Percentiles rank a stretch among this genome's conserved stretches.
Evolutionary conservation across 2,797 vertebrate genomes (phyloP).

Genomic region (Paratrypauchen microcephalus): DNA sequence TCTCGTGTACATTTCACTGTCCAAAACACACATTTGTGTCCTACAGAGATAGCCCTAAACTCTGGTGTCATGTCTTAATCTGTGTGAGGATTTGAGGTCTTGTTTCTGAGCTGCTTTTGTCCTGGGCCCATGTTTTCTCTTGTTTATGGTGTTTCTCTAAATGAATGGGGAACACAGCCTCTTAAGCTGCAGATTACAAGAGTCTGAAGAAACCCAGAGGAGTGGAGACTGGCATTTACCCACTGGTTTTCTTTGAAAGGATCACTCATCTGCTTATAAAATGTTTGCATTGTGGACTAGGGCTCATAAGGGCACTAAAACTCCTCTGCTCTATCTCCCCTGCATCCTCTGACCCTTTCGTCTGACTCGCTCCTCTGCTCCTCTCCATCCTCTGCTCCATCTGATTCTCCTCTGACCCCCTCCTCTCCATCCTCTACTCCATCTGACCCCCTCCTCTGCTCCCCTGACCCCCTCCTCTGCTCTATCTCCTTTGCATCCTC

Average conservation of each 20-base stretch:
- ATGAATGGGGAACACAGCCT: constrained; percentile 16
- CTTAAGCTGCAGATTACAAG: constrained; percentile 53
- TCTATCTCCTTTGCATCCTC: no score
- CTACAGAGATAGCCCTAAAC: constrained; percentile 47
- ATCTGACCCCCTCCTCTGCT: no score
- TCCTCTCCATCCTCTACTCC: no score
- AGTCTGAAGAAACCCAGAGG: constrained; percentile 41
- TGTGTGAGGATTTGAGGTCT: constrained; percentile 34
- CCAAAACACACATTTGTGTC: constrained; percentile 48
- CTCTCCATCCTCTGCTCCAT: no score
- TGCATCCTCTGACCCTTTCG: no score
- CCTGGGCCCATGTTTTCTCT: constrained; percentile 36
- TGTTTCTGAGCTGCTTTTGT: constrained; percentile 16
- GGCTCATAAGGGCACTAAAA: not conserved
- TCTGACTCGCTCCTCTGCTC: no score
- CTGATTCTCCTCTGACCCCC: no score
- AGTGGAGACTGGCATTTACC: constrained; percentile 18
- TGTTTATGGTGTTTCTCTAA: constrained; percentile 45
- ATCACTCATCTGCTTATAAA: not conserved
- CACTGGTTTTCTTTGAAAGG: not conserved
- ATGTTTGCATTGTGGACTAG: not conserved
- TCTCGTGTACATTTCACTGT: constrained; percentile 3
- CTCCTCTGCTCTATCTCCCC: not conserved
- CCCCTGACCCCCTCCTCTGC: no score
- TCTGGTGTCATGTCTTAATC: constrained; percentile 41